Base-by-base conservation (phyloP, 2,113 vertebrate species). In the Myiozetetes cayanensis region DNA sequence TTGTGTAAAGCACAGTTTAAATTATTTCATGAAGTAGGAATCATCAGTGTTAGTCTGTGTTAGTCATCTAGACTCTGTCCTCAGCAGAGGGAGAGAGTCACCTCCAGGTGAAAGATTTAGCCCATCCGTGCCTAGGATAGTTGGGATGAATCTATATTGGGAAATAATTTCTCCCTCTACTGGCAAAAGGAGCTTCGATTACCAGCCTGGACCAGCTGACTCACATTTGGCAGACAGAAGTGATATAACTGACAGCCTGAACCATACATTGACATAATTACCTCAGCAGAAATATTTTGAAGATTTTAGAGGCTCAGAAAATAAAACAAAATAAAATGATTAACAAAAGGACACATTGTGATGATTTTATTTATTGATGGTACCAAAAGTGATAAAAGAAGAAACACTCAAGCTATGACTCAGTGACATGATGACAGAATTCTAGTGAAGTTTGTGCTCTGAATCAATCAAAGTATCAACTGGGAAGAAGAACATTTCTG, bases 281-380 rank as follows among this genome's bases (percentile, higher is more conserved):
- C 68, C 50, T 56, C 56, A 55, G 49, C n/a, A 97, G 88, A 97
- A 95, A 80, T 43, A 93, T 68, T 79, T 75, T 62, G 46, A 59
- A 50, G 12, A 41, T 71, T 85, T 75, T 49, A 62, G 80, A 87
- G 46, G 28, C 22, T 85, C 74, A 93, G 73, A 72, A 90, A 78
- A 49, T 17, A 53, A 58, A 87, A 70, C 0, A 83, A 86, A 83
- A 85, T 4, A 3, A 62, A 77, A 12, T 16, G 30, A 68, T 22
- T 56, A 84, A 41, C 20, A 75, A 82, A 80, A 89, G 83, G 21
- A 33, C 20, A 37, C 2, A n/a, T 35, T 56, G 8, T 25, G 28
- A 21, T 66, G 24, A 73, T 94, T 87, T 87, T 79, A 63, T 37
- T 49, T 58, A 31, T 30, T 70, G 41, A 28, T 1, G 1, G 56